phyloP scores from a whole-genome alignment of 2,888 invertebrate genomes.

The Thysanoteuthis rhombus region DNA sequence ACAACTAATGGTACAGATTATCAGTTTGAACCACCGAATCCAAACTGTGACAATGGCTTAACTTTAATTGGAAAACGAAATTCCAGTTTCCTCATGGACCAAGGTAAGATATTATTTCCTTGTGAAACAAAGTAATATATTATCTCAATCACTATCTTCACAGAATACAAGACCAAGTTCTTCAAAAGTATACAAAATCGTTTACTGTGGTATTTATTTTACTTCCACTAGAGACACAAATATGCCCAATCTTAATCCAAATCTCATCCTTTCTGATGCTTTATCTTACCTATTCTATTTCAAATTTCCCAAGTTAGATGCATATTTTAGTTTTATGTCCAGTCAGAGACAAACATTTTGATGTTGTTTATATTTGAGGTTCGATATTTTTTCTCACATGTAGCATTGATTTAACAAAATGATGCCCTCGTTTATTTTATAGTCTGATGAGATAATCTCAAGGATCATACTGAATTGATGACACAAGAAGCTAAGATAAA shows the following conservation, averaged over 20 bases:
- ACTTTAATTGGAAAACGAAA: background rate
- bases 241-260: background rate
- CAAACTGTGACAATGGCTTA: background rate
- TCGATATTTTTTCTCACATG: no score
- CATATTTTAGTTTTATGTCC: no score
- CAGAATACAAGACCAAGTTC: background rate
- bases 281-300: background rate
- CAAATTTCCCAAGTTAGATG: no score
- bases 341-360: no score
- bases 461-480: no score
- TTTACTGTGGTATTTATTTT: background rate
- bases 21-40: background rate
- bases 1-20: background rate
- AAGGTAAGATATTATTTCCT: background rate
- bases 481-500: no score
- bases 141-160: background rate
- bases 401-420: no score
- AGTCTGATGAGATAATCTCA: no score
- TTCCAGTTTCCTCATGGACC: background rate
- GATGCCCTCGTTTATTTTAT: no score
- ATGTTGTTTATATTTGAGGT: no score
- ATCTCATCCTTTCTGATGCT: background rate
- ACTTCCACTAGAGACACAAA: background rate
- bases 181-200: background rate
- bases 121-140: background rate